Conservation (phyloP, 2,797 vertebrate genomes). For the Coregonus ussuriensis region DNA sequence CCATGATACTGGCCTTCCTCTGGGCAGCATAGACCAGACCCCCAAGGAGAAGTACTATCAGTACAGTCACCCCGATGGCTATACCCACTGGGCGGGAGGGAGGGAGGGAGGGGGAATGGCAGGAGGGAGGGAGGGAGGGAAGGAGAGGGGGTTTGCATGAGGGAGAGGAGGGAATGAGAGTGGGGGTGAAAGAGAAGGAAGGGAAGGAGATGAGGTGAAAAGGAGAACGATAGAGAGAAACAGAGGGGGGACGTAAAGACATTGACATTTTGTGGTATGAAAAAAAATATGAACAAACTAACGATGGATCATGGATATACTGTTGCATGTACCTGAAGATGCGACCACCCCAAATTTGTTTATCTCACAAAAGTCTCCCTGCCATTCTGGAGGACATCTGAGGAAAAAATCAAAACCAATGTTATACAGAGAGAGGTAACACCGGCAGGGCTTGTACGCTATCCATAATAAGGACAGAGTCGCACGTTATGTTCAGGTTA, state of each 20-base stretch:
- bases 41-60: constrained; percentile 57
- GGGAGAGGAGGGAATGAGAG: no score
- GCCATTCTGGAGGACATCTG: constrained; percentile 71
- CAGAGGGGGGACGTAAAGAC: neutral
- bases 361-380: constrained; percentile 67
- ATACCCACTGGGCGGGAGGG: constrained; percentile 61
- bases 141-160: neutral
- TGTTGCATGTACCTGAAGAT: constrained; percentile 54
- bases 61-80: constrained; percentile 68
- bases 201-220: no score
- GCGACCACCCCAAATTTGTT: constrained; percentile 30
- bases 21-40: constrained; percentile 58
- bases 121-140: no score
- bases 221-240: neutral
- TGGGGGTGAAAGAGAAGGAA: neutral
- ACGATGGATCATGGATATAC: neutral
- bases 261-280: constrained; percentile 1
- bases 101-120: neutral
- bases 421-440: neutral
- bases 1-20: constrained; percentile 61
- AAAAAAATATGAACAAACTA: neutral
- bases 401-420: neutral
- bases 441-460: neutral
- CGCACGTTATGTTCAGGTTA: no score
- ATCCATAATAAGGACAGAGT: no score